A percentile compares a stretch with the other conserved stretches of the same genome.
phyloP scores from a whole-genome alignment of 2,888 invertebrate genomes.

The Drosophila helvetica region DNA sequence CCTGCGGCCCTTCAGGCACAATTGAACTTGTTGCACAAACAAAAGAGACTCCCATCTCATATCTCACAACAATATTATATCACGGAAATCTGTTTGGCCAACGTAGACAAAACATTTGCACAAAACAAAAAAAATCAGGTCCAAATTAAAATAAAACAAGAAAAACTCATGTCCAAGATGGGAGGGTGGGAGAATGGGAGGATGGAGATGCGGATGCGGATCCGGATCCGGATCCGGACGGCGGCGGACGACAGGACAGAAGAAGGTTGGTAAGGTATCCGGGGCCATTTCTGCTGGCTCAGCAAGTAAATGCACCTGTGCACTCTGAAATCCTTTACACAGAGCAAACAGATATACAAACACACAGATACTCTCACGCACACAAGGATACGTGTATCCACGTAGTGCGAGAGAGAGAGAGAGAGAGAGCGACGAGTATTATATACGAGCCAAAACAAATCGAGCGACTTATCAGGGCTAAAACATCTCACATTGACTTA shows the following conservation, averaged over 20 bases:
- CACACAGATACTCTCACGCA: slow-evolving; percentile 52
- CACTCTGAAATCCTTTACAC: slow-evolving; percentile 73
- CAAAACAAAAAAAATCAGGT: slow-evolving; percentile 36
- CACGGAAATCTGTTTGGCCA: slow-evolving; percentile 67
- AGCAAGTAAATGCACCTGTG: slow-evolving; percentile 74
- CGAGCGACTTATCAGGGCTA: slow-evolving; percentile 75
- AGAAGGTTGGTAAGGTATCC: slow-evolving; percentile 22
- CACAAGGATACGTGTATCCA: slow-evolving; percentile 4
- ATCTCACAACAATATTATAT: slow-evolving; percentile 62
- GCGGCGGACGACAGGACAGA: slow-evolving; percentile 2
- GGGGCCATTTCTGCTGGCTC: slow-evolving; percentile 62
- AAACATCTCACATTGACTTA: slow-evolving; percentile 79
- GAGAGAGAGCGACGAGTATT: slow-evolving; percentile 26
- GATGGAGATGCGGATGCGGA: not conserved
- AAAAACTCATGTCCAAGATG: slow-evolving; percentile 51
- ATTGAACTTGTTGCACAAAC: slow-evolving; percentile 66
- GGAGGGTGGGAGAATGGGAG: not conserved
- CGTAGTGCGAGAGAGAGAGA: slow-evolving; percentile 8
- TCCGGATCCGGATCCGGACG: not conserved
- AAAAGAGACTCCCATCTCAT: slow-evolving; percentile 36
- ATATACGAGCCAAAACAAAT: slow-evolving; percentile 73
- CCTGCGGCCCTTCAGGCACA: not conserved
- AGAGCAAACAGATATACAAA: slow-evolving; percentile 67
- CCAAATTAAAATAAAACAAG: slow-evolving; percentile 66
- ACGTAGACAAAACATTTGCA: slow-evolving; percentile 69